Conservation (phyloP, 2,888 invertebrate species). For the Crocallis elinguaria region DNA sequence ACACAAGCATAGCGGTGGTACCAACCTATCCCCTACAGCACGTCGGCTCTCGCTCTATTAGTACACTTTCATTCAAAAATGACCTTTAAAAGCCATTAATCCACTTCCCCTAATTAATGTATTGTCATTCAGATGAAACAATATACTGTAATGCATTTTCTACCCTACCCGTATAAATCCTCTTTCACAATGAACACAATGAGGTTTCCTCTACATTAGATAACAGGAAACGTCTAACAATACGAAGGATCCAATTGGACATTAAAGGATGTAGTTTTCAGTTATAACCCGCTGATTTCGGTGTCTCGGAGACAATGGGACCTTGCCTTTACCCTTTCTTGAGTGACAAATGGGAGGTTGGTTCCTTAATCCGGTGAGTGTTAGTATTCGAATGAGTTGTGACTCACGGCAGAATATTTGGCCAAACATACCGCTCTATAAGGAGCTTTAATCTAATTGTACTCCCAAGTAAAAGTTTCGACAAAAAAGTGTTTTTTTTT, state of each 20-base stretch:
- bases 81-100: conserved; percentile 10
- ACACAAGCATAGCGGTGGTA: too few relatives aligned
- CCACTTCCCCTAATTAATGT: conserved; percentile 13
- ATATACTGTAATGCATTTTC: conserved; percentile 25
- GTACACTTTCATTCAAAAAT: background rate
- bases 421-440: conserved; percentile 20
- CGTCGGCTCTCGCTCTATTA: too few relatives aligned
- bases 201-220: conserved; percentile 31
- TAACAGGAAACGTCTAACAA: conserved; percentile 33
- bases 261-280: conserved; percentile 33
- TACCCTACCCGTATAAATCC: conserved; percentile 27
- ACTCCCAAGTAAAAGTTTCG: too few relatives aligned
- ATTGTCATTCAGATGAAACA: conserved; percentile 22
- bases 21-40: too few relatives aligned
- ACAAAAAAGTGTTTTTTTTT: too few relatives aligned
- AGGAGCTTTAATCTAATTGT: too few relatives aligned
- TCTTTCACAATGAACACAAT: conserved; percentile 32
- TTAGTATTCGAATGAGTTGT: conserved; percentile 42
- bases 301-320: conserved; percentile 66
- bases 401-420: conserved; percentile 28
- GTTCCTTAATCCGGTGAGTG: conserved; percentile 69
- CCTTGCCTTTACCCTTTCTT: conserved; percentile 64
- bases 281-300: conserved; percentile 35
- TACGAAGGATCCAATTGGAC: conserved; percentile 34
- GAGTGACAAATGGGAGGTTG: conserved; percentile 76